These are phyloP conservation scores for Sinonovacula constricta DNA, from an alignment of 1,140 invertebrate species.

Conservation along the genomic window DNA sequence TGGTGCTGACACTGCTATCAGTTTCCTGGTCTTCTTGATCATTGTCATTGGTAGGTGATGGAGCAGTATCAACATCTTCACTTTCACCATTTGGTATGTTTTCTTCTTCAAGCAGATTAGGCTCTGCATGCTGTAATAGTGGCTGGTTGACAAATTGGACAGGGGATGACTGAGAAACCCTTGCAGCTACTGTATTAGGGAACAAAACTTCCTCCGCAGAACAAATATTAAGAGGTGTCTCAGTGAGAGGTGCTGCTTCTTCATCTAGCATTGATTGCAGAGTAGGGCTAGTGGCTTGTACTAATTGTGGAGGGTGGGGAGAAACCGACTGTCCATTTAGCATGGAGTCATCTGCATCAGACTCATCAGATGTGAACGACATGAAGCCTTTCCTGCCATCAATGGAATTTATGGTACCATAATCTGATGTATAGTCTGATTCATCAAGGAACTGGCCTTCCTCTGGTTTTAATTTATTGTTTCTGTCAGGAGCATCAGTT, in stretches of 20 bases:
- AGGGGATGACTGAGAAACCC: background rate
- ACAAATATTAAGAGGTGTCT: slow-evolving; percentile 3
- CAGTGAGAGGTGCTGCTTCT: background rate
- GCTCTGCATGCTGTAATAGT: background rate
- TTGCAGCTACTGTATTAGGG: background rate
- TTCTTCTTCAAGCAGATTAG: background rate
- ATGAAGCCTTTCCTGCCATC: slow-evolving; percentile 55
- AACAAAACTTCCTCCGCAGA: slow-evolving; percentile 6
- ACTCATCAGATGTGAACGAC: slow-evolving; percentile 56
- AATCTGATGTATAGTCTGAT: slow-evolving; percentile 61
- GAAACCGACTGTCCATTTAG: slow-evolving; percentile 15
- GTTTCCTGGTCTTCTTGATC: slow-evolving; percentile 31
- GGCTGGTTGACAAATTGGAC: background rate
- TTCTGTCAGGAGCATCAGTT: background rate
- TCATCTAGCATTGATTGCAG: background rate
- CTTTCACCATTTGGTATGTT: background rate
- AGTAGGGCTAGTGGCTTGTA: too few relatives aligned
- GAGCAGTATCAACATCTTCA: too few relatives aligned
- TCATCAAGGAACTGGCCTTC: slow-evolving; percentile 22
- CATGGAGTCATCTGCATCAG: slow-evolving; percentile 40
- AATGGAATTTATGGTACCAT: slow-evolving; percentile 60
- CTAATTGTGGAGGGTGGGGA: slow-evolving; percentile 25
- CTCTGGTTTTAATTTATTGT: background rate
- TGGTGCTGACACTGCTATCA: slow-evolving; percentile 36
- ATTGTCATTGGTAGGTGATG: too few relatives aligned